phyloP scores from a whole-genome alignment of 2,113 vertebrate species.

The Trachemys scripta region DNA sequence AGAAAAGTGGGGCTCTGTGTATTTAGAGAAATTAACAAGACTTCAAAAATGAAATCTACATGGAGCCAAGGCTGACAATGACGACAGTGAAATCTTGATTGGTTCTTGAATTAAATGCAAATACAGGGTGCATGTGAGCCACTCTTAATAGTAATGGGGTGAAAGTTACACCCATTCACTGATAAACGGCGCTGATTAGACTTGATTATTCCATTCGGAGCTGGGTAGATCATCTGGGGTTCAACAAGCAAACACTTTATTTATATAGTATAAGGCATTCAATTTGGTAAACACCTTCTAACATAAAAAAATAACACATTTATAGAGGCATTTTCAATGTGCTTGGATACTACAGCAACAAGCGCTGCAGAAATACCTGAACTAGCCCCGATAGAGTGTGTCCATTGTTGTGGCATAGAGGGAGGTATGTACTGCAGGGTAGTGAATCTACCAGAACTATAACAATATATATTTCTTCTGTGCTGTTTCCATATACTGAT shows the following conservation, averaged over 20 bases:
- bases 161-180: neutral
- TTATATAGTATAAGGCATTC: neutral
- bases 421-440: neutral
- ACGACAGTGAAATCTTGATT: neutral
- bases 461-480: neutral
- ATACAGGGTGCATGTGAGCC: neutral
- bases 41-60: neutral
- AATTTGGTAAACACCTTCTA: neutral
- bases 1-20: neutral
- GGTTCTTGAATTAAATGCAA: neutral
- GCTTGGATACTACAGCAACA: neutral
- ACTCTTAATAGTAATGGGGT: rapidly evolving
- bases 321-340: neutral
- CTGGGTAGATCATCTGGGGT: neutral
- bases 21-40: neutral
- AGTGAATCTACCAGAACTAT: neutral
- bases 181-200: neutral
- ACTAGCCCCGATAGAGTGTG: neutral
- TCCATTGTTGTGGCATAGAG: neutral
- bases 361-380: rapidly evolving
- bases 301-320: neutral
- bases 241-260: neutral
- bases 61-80: neutral
- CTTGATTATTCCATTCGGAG: neutral
- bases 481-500: neutral